Evolutionary conservation across 1,140 invertebrate genomes (phyloP), one percentile per base, ranked within the genome.

Genomic region (Drosophila ercepeae): DNA sequence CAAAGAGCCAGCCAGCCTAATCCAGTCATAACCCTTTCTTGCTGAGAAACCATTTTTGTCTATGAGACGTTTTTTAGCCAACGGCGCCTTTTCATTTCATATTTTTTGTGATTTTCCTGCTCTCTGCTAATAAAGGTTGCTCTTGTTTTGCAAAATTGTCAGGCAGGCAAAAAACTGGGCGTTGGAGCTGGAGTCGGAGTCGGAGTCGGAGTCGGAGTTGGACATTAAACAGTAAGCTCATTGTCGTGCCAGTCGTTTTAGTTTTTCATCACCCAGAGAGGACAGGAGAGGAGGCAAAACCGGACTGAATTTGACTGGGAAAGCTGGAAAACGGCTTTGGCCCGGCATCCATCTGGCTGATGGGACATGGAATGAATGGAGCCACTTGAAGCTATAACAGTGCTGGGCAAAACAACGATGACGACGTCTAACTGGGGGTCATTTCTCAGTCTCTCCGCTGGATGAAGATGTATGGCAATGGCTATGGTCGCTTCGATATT

Each of bases 211-310:
- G 32, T 44, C n/a, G 23, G 41, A 49, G 45, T 75, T 32, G 57
- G 46, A 86, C 68, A 84, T 84, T 86, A 84, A 81, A 86, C 76
- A 86, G 81, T 76, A 76, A 68, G 81, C 81, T 81, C 81, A 86
- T 84, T 84, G 81, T 84, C 81, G 81, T 79, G 65, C 57, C 65
- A 64, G 75, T 79, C 78, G 71, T 65, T 79, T 79, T 84, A 75
- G 81, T 83, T 70, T 83, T 79, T 79, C 72, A 79, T 60, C 76
- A 78, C 51, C 27, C 45, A 25, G 45, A 34, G 27, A 29, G 29
- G 27, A 13, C 11, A 19, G 34, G 8, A 32, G 39, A 32, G 7
- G 63, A 14, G 8, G 36, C 8, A 46, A 34, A 34, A 44, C 32
- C 45, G 25, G 32, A 61, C 52, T 55, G 41, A 13, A 39, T 39